phyloP scores from a whole-genome alignment of 1,140 invertebrate species.

The Drosophila athabasca region DNA sequence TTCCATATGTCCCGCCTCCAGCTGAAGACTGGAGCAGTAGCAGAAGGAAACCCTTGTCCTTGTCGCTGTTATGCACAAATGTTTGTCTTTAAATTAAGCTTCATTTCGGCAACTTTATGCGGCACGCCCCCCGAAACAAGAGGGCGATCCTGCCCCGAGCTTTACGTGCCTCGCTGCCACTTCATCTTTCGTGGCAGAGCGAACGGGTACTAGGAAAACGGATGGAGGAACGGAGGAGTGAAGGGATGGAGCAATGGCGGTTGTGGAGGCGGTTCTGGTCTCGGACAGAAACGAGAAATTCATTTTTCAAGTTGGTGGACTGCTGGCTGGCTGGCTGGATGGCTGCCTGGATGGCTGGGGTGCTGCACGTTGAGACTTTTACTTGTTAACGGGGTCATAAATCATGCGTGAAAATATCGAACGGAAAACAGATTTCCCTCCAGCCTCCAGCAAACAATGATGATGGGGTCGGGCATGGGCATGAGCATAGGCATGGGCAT shows the following conservation, averaged over 20 bases:
- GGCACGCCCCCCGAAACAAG: conserved; percentile 24
- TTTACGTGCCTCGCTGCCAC: conserved; percentile 69
- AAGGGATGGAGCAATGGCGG: background rate
- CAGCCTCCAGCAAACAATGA: conserved; percentile 25
- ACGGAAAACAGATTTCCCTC: conserved; percentile 77
- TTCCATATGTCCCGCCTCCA: background rate
- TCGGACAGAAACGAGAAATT: conserved; percentile 73
- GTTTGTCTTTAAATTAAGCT: conserved; percentile 75
- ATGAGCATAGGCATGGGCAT: no score
- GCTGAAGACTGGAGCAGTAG: background rate
- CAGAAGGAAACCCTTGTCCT: conserved; percentile 22
- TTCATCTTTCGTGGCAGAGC: conserved; percentile 41
- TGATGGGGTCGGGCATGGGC: background rate
- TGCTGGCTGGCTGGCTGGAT: conserved; percentile 38
- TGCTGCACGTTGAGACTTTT: conserved; percentile 76
- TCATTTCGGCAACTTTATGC: conserved; percentile 67
- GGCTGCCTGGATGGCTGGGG: conserved; percentile 8
- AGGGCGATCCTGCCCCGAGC: conserved; percentile 7
- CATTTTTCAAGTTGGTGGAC: conserved; percentile 71
- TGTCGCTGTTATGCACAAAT: conserved; percentile 54
- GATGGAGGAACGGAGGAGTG: background rate
- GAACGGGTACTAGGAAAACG: conserved; percentile 2
- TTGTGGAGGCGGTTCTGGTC: background rate
- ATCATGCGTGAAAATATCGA: conserved; percentile 82
- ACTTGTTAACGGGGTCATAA: conserved; percentile 81